Evolutionary conservation across 2,797 vertebrate species (phyloP).

Genomic region (Etheostoma nigrum): DNA sequence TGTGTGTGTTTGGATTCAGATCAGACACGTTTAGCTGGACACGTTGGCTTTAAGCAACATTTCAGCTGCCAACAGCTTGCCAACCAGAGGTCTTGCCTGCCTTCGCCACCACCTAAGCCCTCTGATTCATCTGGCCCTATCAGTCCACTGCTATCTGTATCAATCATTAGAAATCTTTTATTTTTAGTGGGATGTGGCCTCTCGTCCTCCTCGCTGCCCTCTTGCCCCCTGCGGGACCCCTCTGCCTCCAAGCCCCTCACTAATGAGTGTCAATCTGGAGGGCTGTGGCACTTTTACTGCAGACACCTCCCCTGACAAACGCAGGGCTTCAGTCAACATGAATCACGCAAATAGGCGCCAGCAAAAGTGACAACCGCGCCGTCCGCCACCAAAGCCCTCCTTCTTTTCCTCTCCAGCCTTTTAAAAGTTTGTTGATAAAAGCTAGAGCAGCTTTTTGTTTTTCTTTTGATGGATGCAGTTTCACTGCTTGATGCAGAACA

Average conservation of each 20-base stretch:
- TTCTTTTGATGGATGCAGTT: not conserved
- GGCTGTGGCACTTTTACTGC: constrained; percentile 86
- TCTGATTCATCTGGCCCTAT: constrained; percentile 80
- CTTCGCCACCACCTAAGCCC: constrained; percentile 61
- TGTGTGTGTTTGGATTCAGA: constrained; percentile 38
- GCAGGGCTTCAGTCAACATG: constrained; percentile 88
- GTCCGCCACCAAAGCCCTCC: constrained; percentile 38
- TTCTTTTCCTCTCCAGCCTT: constrained; percentile 59
- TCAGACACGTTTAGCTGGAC: constrained; percentile 58
- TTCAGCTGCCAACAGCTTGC: constrained; percentile 85
- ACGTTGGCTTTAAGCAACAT: constrained; percentile 77
- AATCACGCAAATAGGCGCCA: constrained; percentile 77
- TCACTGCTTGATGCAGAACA: not conserved
- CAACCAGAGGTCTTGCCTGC: constrained; percentile 82
- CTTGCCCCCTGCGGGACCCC: constrained; percentile 66
- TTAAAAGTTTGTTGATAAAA: constrained; percentile 61
- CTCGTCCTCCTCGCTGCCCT: constrained; percentile 75
- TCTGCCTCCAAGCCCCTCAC: constrained; percentile 76
- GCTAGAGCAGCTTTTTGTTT: constrained; percentile 11
- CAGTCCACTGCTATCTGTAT: constrained; percentile 85
- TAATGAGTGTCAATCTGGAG: constrained; percentile 89
- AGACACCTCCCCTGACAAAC: constrained; percentile 88
- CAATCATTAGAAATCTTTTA: constrained; percentile 88
- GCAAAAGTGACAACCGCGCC: constrained; percentile 78
- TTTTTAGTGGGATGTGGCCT: constrained; percentile 87